Evolutionary conservation across 2,888 invertebrate genomes (phyloP).

Genomic region (Cyaniris semiargus): DNA sequence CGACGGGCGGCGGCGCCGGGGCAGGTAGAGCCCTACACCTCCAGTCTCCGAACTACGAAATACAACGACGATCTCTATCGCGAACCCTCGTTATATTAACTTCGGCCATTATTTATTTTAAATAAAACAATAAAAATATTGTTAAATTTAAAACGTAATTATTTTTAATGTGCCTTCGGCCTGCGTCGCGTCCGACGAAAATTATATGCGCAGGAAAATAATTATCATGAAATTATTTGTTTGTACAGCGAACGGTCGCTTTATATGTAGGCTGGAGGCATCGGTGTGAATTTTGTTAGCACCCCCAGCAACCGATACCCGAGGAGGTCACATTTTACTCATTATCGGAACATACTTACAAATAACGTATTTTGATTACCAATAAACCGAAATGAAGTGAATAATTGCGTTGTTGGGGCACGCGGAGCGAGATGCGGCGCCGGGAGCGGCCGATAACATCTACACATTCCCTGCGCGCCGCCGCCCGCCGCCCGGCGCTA

Average conservation of each 20-base stretch:
- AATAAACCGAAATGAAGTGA: neutral
- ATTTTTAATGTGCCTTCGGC: neutral
- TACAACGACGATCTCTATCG: neutral
- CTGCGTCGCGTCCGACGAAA: neutral
- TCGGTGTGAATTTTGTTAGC: neutral
- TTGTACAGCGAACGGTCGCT: neutral
- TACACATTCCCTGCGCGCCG: neutral
- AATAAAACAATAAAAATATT: slow-evolving; percentile 7
- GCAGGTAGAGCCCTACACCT: neutral
- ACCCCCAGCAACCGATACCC: no score
- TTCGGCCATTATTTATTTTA: neutral
- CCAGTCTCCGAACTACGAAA: neutral
- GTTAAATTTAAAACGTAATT: neutral
- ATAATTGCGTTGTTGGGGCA: neutral
- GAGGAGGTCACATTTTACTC: neutral
- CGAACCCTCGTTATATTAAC: neutral
- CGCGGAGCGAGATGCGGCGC: neutral
- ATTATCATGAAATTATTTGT: neutral
- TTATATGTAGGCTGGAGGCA: neutral
- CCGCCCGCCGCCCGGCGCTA: neutral
- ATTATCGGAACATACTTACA: no score
- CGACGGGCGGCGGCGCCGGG: slow-evolving; percentile 9
- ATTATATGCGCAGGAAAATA: slow-evolving; percentile 7
- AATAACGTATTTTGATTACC: no score
- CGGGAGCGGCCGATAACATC: neutral